Base-by-base conservation (phyloP, 2,888 invertebrate genomes). In the Dynastes maya region DNA sequence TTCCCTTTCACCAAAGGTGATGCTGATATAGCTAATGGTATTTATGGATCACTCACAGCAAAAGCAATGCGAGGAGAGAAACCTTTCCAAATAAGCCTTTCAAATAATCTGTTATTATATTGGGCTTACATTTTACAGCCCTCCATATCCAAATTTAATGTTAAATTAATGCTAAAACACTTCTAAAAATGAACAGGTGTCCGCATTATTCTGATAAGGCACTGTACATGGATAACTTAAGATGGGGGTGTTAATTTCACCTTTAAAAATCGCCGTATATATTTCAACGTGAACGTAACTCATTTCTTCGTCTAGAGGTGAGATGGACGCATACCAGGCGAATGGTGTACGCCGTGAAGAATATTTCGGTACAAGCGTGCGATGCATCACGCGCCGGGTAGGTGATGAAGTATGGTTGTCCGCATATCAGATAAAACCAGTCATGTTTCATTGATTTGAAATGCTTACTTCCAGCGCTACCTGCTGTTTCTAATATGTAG, bases 401-500 rank as follows among this genome's bases (percentile, higher is more conserved):
- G 78, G 82, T 82, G 82, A 82, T 82, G 82, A 82, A 81, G 82
- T 82, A 80, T 80, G 78, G 68, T 77, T 82, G 82, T 81, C 81
- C 78, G 80, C 81, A 81, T 81, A 82, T 82, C 81, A 78, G 82
- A 82, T 82, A 81, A 81, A 79, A 80, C 82, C 79, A 81, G 81
- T 81, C 82, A 82, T 82, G 82, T 82, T 80, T 80, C 81, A 82
- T 81, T 82, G 82, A 82, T 81, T 81, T 80, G 80, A 82, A 82
- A 82, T 78, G 81, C 81, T 80, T 80, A 81, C 81, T 81, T 81
- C 80, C 77, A 79, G 78, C 76, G 81, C 82, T 82, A 81, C 82
- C 82, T 81, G 82, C 82, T 82, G 82, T 78, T 82, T 82, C 82
- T 82, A 82, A 82, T 82, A 82, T 82, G 82, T 82, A 80, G 80